Base-by-base conservation (phyloP, 2,888 invertebrate genomes). In the Escarpia spicata region DNA sequence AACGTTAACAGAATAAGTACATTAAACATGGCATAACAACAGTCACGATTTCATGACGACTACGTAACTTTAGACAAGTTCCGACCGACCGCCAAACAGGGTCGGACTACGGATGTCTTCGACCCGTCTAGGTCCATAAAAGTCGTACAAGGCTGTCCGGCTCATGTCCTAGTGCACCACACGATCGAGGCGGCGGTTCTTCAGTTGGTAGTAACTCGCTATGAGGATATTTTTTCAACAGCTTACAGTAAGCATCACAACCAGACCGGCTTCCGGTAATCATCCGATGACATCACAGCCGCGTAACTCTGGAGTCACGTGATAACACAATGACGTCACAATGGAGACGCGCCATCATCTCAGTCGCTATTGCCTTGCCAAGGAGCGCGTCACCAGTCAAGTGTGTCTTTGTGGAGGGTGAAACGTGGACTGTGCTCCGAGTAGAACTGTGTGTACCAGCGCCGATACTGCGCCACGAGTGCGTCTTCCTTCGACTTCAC, bases 361-460 rank as follows among this genome's bases (percentile, higher is more conserved):
- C 3, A 9, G 52, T 52, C 52, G 52, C 52, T 52, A 2, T 75
- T 75, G 75, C n/a, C 75, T 26, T 3, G 26, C 19, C 75, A 75
- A 75, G 75, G 75, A n/a, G 75, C 75, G 75, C 26, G 75, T 75
- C 75, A 75, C 75, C 75, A 75, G 75, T 75, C 75, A 6, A 93
- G 43, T 4, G 92, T 60, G 43, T 94, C 93, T 91, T 93, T 92
- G 58, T 92, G 92, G 92, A 94, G 92, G 44, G 75, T 92, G 58
- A 94, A 90, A 31, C 93, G 52, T 37, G 94, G 94, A 75, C 94
- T 94, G 93, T 98, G 97, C 90, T 97, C 97, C 0, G 98, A 97
- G 96, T 98, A 99, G 96, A 99, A 99, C 96, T 99, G 98, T 0
- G 97, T 97, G 96, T 97, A 99, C 99, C 98, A 99, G 31, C 97